phyloP scores from a whole-genome alignment of 1,140 invertebrate species.

The Macrobrachium nipponense region DNA sequence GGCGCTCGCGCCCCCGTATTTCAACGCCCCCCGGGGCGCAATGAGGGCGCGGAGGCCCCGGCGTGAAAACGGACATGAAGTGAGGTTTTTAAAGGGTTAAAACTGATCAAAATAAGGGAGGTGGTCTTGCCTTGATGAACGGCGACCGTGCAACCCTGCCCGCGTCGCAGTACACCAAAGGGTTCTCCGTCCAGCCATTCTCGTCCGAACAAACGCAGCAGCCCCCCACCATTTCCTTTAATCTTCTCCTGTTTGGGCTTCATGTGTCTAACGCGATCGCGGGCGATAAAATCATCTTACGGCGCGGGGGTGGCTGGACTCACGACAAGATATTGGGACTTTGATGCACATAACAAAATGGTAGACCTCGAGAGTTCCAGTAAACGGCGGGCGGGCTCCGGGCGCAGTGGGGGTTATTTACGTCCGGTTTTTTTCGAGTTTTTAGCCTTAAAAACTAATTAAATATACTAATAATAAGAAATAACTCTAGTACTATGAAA shows the following conservation, averaged over 20 bases:
- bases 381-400: slow-evolving; percentile 6
- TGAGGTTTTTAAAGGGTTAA: too few relatives aligned
- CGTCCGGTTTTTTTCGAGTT: too few relatives aligned
- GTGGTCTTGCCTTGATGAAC: slow-evolving; percentile 95
- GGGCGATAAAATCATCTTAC: slow-evolving; percentile 60
- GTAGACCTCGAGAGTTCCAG: slow-evolving; percentile 63
- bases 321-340: not conserved
- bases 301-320: not conserved
- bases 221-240: slow-evolving; percentile 98
- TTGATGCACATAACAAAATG: slow-evolving; percentile 50
- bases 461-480: too few relatives aligned
- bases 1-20: too few relatives aligned
- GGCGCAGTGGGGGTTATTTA: too few relatives aligned
- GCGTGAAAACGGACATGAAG: too few relatives aligned
- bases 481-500: too few relatives aligned
- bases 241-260: slow-evolving; percentile 66
- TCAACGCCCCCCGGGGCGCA: too few relatives aligned
- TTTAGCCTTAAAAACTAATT: too few relatives aligned
- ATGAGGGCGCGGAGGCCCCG: too few relatives aligned
- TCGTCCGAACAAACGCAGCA: slow-evolving; percentile 99
- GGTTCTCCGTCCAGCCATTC: slow-evolving; percentile 97
- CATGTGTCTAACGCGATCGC: slow-evolving; percentile 62
- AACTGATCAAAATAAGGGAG: too few relatives aligned
- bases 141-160: slow-evolving; percentile 95
- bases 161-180: slow-evolving; percentile 98